Conservation (phyloP, 1,140 invertebrate genomes). For the Drosophila littoralis region DNA sequence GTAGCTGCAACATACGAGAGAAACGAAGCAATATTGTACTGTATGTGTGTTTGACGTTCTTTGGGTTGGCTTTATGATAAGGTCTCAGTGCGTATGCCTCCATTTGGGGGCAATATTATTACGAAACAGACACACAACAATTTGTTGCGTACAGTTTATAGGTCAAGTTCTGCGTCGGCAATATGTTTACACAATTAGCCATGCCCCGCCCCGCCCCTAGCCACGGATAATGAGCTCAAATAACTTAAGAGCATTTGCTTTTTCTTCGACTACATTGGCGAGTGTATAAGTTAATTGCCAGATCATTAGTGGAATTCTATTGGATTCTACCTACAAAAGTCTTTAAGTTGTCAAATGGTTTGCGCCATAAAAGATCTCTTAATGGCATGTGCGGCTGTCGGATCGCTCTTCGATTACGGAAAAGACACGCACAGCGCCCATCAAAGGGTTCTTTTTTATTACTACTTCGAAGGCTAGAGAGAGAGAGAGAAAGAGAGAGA, state of each 20-base stretch:
- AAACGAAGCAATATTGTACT: conserved; percentile 24
- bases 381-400: conserved; percentile 17
- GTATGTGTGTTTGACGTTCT: conserved; percentile 17
- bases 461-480: not conserved
- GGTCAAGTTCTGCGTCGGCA: conserved; percentile 70
- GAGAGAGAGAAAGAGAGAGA: no score
- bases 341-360: conserved; percentile 30
- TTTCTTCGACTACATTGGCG: conserved; percentile 45
- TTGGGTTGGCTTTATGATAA: conserved; percentile 60
- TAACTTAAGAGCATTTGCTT: conserved; percentile 57
- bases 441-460: not conserved
- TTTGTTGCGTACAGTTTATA: conserved; percentile 55
- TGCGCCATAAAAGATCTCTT: conserved; percentile 22
- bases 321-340: not conserved
- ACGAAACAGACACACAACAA: conserved; percentile 33
- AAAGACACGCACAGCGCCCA: conserved; percentile 27
- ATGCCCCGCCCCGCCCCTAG: not conserved
- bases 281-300: conserved; percentile 42
- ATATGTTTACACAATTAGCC: conserved; percentile 64
- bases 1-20: conserved; percentile 90
- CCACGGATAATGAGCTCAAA: conserved; percentile 50
- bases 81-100: conserved; percentile 4
- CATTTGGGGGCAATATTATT: conserved; percentile 44
- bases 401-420: conserved; percentile 16
- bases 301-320: conserved; percentile 28